A percentile compares a stretch with the other conserved stretches of the same genome.
These are phyloP conservation scores for Morphnarchus princeps DNA, from an alignment of 2,113 vertebrate genomes.

Conservation along the genomic window DNA sequence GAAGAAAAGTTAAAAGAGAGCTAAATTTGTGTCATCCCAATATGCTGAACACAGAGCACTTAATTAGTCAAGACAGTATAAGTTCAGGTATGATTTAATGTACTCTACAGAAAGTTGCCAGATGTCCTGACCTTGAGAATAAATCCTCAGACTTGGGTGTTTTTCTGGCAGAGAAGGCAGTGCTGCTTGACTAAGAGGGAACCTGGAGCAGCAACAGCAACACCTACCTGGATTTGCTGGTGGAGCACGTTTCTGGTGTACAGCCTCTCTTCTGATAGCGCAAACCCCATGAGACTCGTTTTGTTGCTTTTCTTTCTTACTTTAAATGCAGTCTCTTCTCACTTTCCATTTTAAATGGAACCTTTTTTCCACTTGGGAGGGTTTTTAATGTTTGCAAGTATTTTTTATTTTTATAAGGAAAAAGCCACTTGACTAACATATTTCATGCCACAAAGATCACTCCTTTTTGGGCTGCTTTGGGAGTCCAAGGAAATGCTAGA, in stretches of 20 bases:
- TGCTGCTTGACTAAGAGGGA: background rate
- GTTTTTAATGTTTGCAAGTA: background rate
- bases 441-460: background rate
- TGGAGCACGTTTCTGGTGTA: background rate
- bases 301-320: background rate
- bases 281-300: background rate
- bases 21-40: background rate
- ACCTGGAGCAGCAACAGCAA: background rate
- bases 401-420: background rate
- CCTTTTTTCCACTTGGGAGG: background rate
- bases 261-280: background rate
- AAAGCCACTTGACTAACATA: background rate
- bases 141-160: background rate
- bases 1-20: background rate
- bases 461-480: background rate
- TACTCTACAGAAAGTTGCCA: background rate
- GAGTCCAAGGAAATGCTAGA: background rate
- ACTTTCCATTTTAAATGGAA: background rate
- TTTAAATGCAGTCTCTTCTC: background rate
- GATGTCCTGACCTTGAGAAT: background rate
- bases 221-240: background rate
- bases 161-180: background rate
- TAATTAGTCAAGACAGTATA: background rate
- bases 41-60: background rate
- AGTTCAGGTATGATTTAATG: background rate